phyloP scores from a whole-genome alignment of 2,888 invertebrate genomes.

The Eupithecia subumbrata region DNA sequence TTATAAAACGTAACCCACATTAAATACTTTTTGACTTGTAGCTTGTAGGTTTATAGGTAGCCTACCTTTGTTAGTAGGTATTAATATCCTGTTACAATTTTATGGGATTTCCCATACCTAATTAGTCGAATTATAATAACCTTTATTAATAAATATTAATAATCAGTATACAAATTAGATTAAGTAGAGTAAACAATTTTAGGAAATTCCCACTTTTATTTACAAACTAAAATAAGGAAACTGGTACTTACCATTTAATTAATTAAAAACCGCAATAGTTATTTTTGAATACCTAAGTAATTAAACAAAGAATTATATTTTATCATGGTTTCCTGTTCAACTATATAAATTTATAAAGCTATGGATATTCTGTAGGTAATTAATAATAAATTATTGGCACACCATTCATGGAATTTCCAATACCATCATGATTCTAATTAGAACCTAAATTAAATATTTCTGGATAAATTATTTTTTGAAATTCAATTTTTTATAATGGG shows the following conservation, averaged over 20 bases:
- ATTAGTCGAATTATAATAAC: constrained; percentile 1
- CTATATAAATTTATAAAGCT: constrained; percentile 26
- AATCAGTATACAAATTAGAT: constrained; percentile 9
- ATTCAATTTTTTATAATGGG: too few species aligned
- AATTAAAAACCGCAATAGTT: constrained; percentile 47
- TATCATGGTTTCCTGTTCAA: constrained; percentile 51
- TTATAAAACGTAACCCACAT: too few species aligned
- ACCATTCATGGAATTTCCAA: background rate
- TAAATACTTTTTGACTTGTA: too few species aligned
- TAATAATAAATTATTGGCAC: background rate
- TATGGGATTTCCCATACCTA: background rate
- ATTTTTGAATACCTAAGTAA: constrained; percentile 44
- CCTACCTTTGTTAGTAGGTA: background rate
- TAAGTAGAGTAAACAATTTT: constrained; percentile 37
- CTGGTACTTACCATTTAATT: constrained; percentile 13
- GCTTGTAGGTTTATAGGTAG: background rate
- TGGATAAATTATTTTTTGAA: too few species aligned
- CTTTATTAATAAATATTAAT: background rate
- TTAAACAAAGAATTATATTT: constrained; percentile 22
- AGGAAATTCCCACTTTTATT: constrained; percentile 42
- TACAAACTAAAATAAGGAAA: constrained; percentile 41
- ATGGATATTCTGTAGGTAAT: background rate
- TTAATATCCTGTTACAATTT: background rate
- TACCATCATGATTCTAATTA: background rate
- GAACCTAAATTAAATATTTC: background rate